Conservation (phyloP, 2,113 vertebrate genomes). For the Mesocricetus auratus region DNA sequence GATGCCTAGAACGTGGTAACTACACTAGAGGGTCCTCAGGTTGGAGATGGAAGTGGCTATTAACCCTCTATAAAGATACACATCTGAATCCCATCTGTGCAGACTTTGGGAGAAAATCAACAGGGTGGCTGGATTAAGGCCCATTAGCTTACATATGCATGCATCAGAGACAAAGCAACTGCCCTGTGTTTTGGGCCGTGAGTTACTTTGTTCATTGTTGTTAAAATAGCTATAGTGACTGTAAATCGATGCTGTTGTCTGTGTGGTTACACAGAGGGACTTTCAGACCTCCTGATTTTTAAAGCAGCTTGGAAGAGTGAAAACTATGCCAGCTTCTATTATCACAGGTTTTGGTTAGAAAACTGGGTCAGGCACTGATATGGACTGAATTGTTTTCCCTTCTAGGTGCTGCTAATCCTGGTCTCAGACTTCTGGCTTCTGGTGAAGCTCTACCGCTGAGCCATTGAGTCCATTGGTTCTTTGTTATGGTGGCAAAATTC, state of each 20-base stretch:
- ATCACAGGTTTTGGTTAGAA: neutral
- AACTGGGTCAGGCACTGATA: neutral
- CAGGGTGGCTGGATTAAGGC: neutral
- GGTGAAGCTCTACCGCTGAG: neutral
- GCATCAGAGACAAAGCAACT: neutral
- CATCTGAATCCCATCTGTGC: neutral
- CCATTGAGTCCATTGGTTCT: neutral
- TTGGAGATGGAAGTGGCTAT: neutral
- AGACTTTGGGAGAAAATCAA: neutral
- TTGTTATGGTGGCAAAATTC: neutral
- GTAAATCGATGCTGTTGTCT: neutral
- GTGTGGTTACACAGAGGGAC: neutral
- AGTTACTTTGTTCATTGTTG: neutral
- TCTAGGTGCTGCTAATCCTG: no score
- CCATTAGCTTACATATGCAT: neutral
- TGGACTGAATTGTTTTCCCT: neutral
- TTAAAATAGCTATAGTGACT: conserved; percentile 27
- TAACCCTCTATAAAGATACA: neutral
- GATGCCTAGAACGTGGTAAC: neutral
- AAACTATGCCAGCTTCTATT: neutral
- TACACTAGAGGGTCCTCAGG: neutral
- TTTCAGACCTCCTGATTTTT: conserved; percentile 19
- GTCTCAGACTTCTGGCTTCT: neutral
- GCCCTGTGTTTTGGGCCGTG: neutral
- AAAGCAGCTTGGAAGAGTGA: neutral